Conservation (phyloP, 2,113 vertebrate species). For the Sardina pilchardus region DNA sequence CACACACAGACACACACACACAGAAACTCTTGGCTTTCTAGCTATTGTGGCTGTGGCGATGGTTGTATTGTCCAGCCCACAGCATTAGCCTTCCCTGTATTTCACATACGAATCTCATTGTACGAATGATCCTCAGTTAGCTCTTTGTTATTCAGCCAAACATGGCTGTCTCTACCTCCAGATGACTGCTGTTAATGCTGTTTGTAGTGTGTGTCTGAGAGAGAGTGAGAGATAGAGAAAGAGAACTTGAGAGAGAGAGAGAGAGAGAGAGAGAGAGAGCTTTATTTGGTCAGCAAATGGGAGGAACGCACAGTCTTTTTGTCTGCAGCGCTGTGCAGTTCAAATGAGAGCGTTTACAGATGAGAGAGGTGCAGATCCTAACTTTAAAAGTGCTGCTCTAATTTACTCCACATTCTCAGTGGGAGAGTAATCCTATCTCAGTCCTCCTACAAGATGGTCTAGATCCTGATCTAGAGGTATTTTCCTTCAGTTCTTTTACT, state of each 20-base stretch:
- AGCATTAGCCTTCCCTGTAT: too few species aligned
- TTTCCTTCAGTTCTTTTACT: too few species aligned
- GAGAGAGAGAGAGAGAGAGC: background rate
- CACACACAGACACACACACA: background rate
- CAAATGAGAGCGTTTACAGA: background rate
- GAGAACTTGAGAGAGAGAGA: too few species aligned
- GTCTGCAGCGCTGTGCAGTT: background rate
- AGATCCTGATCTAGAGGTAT: too few species aligned
- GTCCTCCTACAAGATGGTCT: too few species aligned
- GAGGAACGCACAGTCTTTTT: background rate
- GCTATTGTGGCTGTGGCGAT: too few species aligned
- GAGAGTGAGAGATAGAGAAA: background rate
- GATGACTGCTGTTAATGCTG: background rate
- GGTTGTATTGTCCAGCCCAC: too few species aligned
- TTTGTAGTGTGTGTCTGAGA: background rate
- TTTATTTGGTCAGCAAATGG: background rate
- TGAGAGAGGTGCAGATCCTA: too few species aligned
- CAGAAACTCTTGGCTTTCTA: background rate
- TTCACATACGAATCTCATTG: background rate
- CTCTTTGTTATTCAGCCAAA: background rate
- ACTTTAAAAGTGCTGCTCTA: too few species aligned
- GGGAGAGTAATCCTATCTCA: too few species aligned
- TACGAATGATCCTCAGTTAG: background rate
- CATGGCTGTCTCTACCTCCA: background rate
- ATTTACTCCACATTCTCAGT: too few species aligned